phyloP scores from a whole-genome alignment of 2,888 invertebrate genomes.

The Ormyrus labotus region DNA sequence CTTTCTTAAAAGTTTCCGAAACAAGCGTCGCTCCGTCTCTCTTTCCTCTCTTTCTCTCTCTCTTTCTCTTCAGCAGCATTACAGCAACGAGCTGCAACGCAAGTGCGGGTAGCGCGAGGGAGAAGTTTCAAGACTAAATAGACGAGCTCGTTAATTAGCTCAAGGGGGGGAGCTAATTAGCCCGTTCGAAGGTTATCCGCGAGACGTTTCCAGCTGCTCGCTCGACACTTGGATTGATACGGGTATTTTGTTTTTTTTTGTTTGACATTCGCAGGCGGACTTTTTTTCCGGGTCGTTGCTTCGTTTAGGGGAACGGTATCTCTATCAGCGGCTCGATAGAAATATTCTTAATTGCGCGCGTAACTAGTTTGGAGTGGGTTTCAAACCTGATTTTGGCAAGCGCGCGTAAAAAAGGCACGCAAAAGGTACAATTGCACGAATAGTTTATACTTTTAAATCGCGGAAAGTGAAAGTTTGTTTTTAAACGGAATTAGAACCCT shows the following conservation, averaged over 20 bases:
- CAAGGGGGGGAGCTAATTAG: conserved; percentile 20
- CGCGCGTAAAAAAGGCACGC: too few species aligned
- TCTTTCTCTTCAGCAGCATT: background rate
- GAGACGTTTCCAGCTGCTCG: background rate
- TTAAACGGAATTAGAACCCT: too few species aligned
- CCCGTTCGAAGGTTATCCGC: conserved; percentile 34
- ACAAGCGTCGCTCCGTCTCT: conserved; percentile 13
- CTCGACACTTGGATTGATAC: background rate
- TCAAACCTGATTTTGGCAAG: too few species aligned
- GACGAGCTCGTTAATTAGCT: conserved; percentile 37
- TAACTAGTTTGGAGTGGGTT: background rate
- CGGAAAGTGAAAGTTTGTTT: too few species aligned
- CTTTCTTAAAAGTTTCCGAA: conserved; percentile 22
- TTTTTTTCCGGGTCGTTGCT: background rate
- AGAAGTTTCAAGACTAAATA: conserved; percentile 26
- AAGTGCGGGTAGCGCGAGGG: background rate
- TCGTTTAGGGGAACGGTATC: background rate
- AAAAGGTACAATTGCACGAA: too few species aligned
- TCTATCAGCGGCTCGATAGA: background rate
- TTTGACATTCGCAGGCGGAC: background rate
- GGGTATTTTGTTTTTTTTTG: background rate
- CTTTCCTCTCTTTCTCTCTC: background rate
- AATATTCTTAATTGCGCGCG: background rate
- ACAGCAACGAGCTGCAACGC: background rate
- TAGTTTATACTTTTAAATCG: too few species aligned